Evolutionary conservation across 2,797 vertebrate species (phyloP), one percentile per base, ranked within the genome.

Genomic region (Labroides dimidiatus): DNA sequence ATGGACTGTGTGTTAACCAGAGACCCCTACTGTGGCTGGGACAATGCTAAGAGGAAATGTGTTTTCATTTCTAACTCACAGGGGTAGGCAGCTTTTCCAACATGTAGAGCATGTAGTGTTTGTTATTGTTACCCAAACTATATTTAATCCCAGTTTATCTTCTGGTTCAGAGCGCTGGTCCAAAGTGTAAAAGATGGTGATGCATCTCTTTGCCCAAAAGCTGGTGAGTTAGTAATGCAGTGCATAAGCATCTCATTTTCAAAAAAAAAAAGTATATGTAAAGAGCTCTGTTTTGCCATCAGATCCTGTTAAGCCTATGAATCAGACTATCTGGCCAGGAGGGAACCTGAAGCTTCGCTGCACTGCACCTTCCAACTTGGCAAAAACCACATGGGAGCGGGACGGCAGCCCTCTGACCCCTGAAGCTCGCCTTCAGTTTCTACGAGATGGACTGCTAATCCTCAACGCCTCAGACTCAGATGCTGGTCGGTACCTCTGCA

Each of bases 21-120:
- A 70, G 94, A 95, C 80, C 96, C 95, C 0, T 94, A 94, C 89
- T 95, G 95, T 1, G 93, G 88, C 0, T 95, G 95, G 95, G 78
- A 95, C 73, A 65, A 27, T 1, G 8, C 21, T 2, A 23, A 47
- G 0, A 1, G 37, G 0, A 61, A 51, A n/a, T 95, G 96, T 10
- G 37, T 88, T 14, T 49, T 53, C 0, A 47, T 94, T 63, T 83
- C 82, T 13, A 15, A 23, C 15, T 66, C 59, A 13, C 43, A 63
- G 12, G 66, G 69, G 87, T 86, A 72, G 37, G 72, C 9, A 41
- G 37, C 37, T 27, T 21, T 66, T 1, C 16, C 2, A 10, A 39
- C 30, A 23, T 27, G 16, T 19, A 24, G 10, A 56, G 24, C 3
- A 63, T 27, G n/a, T 37, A n/a, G 11, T 52, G 17, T 33, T 63